phyloP scores from a whole-genome alignment of 1,140 invertebrate species.

The Choristoneura fumiferana region DNA sequence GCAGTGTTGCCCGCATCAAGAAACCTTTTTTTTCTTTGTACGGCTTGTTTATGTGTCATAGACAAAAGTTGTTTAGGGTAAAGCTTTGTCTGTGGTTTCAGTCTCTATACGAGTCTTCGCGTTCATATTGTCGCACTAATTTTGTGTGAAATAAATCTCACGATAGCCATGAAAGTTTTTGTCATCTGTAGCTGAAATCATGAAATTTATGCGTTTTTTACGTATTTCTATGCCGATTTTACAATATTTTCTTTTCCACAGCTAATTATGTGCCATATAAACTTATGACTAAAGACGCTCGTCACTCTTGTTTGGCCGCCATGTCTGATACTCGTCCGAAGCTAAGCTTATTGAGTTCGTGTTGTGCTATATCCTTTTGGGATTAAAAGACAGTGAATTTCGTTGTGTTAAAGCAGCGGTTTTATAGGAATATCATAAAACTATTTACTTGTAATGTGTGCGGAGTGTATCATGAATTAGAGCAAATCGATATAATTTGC shows the following conservation, averaged over 20 bases:
- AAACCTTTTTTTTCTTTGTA: no score
- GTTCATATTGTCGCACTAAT: not conserved
- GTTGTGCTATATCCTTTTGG: constrained; percentile 72
- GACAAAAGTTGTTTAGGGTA: not conserved
- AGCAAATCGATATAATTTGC: constrained; percentile 69
- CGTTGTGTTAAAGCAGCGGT: constrained; percentile 61
- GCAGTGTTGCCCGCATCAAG: no score
- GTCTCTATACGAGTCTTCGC: constrained; percentile 10
- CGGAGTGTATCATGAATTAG: constrained; percentile 63
- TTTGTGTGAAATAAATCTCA: constrained; percentile 56
- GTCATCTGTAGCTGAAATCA: constrained; percentile 56
- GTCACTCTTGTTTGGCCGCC: constrained; percentile 66
- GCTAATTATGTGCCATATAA: constrained; percentile 54
- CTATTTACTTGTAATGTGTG: constrained; percentile 60
- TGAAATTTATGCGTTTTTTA: constrained; percentile 54
- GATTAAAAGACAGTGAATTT: constrained; percentile 70
- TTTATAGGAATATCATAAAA: constrained; percentile 54
- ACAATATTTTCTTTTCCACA: constrained; percentile 68
- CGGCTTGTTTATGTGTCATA: not conserved
- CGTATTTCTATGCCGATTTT: constrained; percentile 58
- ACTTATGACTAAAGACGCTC: constrained; percentile 65
- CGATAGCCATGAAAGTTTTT: constrained; percentile 56
- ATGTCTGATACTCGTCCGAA: constrained; percentile 73
- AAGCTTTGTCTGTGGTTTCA: constrained; percentile 17
- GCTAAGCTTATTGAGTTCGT: constrained; percentile 57